phyloP scores from a whole-genome alignment of 2,113 vertebrate genomes.

The Eubucco bourcierii region DNA sequence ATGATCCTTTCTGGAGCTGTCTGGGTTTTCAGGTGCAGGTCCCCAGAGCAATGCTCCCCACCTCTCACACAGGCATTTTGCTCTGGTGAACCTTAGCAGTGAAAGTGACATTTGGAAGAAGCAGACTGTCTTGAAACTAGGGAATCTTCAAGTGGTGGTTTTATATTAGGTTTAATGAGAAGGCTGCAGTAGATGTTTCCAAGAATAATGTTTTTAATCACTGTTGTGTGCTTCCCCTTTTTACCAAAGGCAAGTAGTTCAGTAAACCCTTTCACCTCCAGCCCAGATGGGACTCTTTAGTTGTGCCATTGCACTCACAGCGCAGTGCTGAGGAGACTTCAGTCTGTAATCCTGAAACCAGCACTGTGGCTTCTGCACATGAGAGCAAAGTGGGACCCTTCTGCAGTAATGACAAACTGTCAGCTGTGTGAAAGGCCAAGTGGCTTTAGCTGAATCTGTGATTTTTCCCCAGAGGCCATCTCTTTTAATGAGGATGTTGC shows the following conservation, averaged over 20 bases:
- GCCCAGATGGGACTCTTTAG: background rate
- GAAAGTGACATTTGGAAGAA: background rate
- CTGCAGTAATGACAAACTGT: background rate
- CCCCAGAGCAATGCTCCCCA: background rate
- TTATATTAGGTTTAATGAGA: background rate
- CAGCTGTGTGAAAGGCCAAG: constrained; percentile 1
- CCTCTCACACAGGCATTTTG: background rate
- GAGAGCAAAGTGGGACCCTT: background rate
- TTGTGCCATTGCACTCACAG: background rate
- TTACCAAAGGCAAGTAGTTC: background rate
- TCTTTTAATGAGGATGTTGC: background rate
- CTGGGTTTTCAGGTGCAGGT: background rate
- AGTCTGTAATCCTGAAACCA: background rate
- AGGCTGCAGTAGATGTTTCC: background rate
- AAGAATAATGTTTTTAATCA: background rate
- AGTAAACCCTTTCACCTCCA: background rate
- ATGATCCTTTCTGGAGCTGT: background rate
- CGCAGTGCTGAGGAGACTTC: background rate
- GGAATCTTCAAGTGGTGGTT: background rate
- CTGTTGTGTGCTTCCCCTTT: background rate
- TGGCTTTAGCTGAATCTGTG: background rate
- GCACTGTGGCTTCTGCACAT: background rate
- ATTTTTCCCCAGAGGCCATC: background rate
- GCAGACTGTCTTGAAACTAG: background rate
- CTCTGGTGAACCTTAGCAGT: background rate